A percentile compares a stretch with the other conserved stretches of the same genome.
These are phyloP conservation scores for Heterocephalus glaber DNA, from an alignment of 2,113 vertebrate genomes.

Conservation along the genomic window DNA sequence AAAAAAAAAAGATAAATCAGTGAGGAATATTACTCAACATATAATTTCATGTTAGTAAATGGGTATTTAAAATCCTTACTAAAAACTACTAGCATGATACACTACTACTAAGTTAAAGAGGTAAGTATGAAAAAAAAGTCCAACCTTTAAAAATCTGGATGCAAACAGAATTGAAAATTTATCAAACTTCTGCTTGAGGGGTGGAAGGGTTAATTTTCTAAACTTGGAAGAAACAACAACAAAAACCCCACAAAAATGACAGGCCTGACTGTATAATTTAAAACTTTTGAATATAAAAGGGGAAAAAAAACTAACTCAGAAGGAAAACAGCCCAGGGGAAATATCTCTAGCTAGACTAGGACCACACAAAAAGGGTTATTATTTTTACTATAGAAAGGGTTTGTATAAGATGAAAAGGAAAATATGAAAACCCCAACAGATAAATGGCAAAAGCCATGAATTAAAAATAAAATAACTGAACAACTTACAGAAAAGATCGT, in stretches of 20 bases:
- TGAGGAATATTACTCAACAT: not conserved
- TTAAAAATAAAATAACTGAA: conserved; percentile 7
- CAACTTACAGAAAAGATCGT: not conserved
- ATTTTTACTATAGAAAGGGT: not conserved
- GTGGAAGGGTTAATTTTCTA: not conserved
- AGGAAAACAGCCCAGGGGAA: not conserved
- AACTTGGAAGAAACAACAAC: conserved; percentile 31
- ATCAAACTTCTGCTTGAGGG: not conserved
- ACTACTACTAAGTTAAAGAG: not conserved
- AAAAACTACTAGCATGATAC: not conserved
- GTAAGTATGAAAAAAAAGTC: not conserved
- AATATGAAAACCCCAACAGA: conserved; percentile 27
- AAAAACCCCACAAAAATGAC: conserved; percentile 51
- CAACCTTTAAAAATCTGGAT: not conserved
- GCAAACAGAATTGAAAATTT: conserved; percentile 11
- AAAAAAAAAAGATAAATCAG: not conserved
- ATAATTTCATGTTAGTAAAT: not conserved
- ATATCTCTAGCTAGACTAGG: not conserved
- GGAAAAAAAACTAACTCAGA: not conserved
- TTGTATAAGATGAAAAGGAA: not conserved
- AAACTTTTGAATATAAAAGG: conserved; percentile 11
- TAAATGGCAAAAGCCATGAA: not conserved
- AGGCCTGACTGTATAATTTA: not conserved
- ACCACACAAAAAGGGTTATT: not conserved
- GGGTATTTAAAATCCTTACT: not conserved